Percentiles rank a stretch among this genome's conserved stretches.
Evolutionary conservation across 2,888 invertebrate species (phyloP).

Genomic region (Siphlonurus alternatus): DNA sequence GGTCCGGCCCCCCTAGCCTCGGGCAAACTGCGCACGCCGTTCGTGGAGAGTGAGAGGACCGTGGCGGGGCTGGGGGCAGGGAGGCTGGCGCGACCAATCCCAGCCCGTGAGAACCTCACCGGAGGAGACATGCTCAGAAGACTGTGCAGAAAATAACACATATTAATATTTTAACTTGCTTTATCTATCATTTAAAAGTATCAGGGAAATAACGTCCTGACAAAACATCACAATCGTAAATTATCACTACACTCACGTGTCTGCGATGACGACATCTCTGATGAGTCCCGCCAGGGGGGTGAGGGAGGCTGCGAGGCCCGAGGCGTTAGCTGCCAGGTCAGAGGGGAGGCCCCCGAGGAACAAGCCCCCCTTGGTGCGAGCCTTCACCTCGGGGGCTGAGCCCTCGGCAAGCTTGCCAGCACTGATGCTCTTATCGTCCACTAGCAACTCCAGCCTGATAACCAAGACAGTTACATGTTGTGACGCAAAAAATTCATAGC

Average conservation of each 20-base stretch:
- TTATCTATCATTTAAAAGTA: too few species aligned
- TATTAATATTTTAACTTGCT: too few species aligned
- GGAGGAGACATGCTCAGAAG: neutral
- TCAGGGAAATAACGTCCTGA: too few species aligned
- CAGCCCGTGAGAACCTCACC: neutral
- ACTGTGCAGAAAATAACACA: neutral
- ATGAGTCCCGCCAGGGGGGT: conserved; percentile 59
- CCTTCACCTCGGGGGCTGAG: conserved; percentile 33
- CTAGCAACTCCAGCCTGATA: conserved; percentile 40
- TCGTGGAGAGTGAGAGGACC: neutral
- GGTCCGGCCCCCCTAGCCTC: neutral
- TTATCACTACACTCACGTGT: conserved; percentile 37
- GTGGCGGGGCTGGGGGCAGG: neutral
- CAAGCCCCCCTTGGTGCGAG: conserved; percentile 41
- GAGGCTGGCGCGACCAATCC: neutral
- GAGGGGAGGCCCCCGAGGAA: conserved; percentile 53
- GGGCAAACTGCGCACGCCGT: neutral
- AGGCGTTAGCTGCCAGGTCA: conserved; percentile 31
- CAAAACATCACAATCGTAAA: too few species aligned
- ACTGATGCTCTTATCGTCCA: conserved; percentile 53
- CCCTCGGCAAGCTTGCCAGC: conserved; percentile 37
- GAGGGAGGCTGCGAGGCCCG: conserved; percentile 35
- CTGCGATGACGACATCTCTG: conserved; percentile 67
- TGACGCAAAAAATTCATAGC: too few species aligned
- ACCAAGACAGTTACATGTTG: conserved; percentile 23